phyloP scores from a whole-genome alignment of 2,113 vertebrate genomes.

The Rynchops niger region DNA sequence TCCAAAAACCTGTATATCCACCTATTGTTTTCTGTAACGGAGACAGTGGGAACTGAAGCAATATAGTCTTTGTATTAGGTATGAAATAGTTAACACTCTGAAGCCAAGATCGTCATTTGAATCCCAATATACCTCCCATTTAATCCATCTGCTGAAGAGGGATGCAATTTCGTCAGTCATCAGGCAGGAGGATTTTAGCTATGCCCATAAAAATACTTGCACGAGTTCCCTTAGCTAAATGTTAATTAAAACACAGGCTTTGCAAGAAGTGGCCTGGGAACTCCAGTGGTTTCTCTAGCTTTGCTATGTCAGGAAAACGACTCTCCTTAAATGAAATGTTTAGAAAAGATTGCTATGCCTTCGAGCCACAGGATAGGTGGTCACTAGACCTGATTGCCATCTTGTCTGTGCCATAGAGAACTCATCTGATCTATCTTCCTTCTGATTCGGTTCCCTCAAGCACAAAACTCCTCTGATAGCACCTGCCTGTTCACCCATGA shows the following conservation, averaged over 20 bases:
- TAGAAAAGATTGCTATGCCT: not conserved
- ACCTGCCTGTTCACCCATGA: not conserved
- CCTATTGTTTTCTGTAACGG: not conserved
- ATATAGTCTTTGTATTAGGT: not conserved
- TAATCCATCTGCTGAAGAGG: slow-evolving; percentile 52
- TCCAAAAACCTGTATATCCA: not conserved
- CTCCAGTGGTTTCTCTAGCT: not conserved
- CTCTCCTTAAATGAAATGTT: not conserved
- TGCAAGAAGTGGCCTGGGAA: slow-evolving; percentile 11
- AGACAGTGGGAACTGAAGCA: not conserved
- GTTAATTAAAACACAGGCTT: slow-evolving; percentile 63
- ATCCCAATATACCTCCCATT: slow-evolving; percentile 35
- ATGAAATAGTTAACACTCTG: slow-evolving; percentile 39
- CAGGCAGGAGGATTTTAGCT: slow-evolving; percentile 35
- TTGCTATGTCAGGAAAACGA: not conserved
- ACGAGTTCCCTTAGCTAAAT: slow-evolving; percentile 41
- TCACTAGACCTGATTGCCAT: not conserved
- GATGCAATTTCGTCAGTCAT: slow-evolving; percentile 10
- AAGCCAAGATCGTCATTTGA: not conserved
- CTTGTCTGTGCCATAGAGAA: not conserved
- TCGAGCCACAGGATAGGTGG: not conserved
- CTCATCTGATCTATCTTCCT: not conserved
- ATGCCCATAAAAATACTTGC: slow-evolving; percentile 45
- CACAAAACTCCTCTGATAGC: not conserved
- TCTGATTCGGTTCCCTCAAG: accelerated